Evolutionary conservation across 2,797 vertebrate species (phyloP).

Genomic region (Loris lydekkerianus): DNA sequence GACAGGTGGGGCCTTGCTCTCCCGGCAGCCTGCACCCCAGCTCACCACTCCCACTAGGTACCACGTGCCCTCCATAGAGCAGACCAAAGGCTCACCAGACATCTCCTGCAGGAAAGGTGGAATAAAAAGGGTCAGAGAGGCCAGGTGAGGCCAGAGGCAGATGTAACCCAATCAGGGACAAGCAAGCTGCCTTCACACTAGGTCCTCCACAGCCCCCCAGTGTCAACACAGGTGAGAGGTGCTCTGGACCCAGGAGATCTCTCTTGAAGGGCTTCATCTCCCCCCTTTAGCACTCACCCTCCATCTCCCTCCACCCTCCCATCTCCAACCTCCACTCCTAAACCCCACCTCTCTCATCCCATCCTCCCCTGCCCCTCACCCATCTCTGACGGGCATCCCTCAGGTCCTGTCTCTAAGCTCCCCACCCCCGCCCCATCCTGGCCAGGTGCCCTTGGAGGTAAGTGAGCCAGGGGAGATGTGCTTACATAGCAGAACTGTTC

Average conservation of each 20-base stretch:
- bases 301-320: not conserved
- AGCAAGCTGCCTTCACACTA: not conserved
- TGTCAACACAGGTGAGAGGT: not conserved
- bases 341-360: not conserved
- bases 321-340: not conserved
- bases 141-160: not conserved
- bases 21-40: slow-evolving; percentile 91
- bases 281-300: not conserved
- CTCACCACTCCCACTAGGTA: slow-evolving; percentile 90
- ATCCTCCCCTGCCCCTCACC: no score
- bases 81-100: slow-evolving; percentile 91
- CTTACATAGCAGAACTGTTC: slow-evolving; percentile 75
- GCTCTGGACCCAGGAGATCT: not conserved
- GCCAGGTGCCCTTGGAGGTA: not conserved
- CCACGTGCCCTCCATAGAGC: slow-evolving; percentile 84
- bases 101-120: slow-evolving; percentile 86
- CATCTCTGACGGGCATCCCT: no score
- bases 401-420: not conserved
- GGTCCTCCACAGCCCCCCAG: not conserved
- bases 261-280: not conserved
- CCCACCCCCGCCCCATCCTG: not conserved
- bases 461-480: not conserved
- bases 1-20: slow-evolving; percentile 87
- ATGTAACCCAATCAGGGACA: not conserved
- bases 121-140: not conserved